A percentile compares a stretch with the other conserved stretches of the same genome.
These are phyloP conservation scores for Chlorodrepanis virens DNA, from an alignment of 2,113 vertebrate genomes.

Conservation along the genomic window DNA sequence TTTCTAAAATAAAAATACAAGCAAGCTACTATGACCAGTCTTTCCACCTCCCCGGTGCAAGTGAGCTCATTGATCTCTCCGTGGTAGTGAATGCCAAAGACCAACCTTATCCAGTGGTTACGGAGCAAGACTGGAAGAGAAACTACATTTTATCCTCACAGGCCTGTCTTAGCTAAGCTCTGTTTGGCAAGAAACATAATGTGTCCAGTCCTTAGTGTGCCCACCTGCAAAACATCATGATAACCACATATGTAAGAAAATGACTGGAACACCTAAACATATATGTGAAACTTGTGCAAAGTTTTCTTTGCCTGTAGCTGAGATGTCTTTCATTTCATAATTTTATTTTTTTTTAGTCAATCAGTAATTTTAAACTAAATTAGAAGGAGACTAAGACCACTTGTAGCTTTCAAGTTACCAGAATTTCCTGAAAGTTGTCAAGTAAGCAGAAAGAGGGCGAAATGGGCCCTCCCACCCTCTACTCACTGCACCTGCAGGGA, in stretches of 20 bases:
- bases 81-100: neutral
- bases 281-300: neutral
- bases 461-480: neutral
- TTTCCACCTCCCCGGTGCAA: neutral
- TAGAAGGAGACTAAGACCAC: neutral
- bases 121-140: neutral
- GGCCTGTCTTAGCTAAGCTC: neutral
- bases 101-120: neutral
- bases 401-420: neutral
- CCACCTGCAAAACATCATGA: neutral
- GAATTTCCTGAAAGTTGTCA: neutral
- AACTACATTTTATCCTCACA: neutral
- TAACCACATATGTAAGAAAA: neutral
- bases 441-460: neutral
- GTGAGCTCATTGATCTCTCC: neutral
- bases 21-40: neutral
- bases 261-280: neutral
- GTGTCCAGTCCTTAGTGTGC: neutral
- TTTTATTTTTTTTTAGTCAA: neutral
- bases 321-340: neutral
- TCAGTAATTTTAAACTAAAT: neutral
- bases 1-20: constrained; percentile 6
- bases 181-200: neutral
- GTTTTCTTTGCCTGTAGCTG: neutral
- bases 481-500: neutral